Base-by-base conservation (phyloP, 2,797 vertebrate species). In the Halcyon smyrnensis region DNA sequence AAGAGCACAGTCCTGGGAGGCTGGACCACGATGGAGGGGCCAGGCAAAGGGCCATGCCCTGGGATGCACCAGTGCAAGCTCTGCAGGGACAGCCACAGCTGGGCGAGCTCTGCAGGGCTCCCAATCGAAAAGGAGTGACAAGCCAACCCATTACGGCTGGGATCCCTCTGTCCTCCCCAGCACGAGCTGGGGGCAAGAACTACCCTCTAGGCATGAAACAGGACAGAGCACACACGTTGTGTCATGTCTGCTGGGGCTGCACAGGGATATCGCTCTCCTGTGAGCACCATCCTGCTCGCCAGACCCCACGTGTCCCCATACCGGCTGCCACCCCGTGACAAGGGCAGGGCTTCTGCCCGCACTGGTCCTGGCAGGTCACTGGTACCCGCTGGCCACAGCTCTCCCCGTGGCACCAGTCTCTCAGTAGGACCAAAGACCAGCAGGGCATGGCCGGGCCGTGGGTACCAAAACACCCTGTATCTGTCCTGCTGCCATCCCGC, bases 101-200 rank as follows among this genome's bases (percentile, higher is more conserved):
- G 0, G 43, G 59, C 0, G 1, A 80, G 50, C 34, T 25, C 43
- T 11, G 6, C 74, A 20, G 53, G 57, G 15, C 63, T 50, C 3
- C 0, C 2, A 18, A 56, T 6, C 67, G 37, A 6, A 53, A n/a
- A 46, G 21, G 67, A 50, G 41, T 10, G 39, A 36, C 27, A 12
- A 36, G 16, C 8, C 45, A 5, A 7, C 1, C 39, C 4, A 1
- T 4, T 4, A 0, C 11, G 69, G 46, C 1, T 48, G 65, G 39
- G 48, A 32, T 3, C 37, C 8, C 37, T 34, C 63, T 50, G 5
- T 18, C 37, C 37, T 32, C 43, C 50, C 56, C 5, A 2, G 1
- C 2, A 20, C 1, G 30, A 37, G 64, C 57, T 19, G 63, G 11
- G 51, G 34, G 39, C 50, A 30, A 64, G 75, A 43, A 54, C 28